Conservation (phyloP, 2,797 vertebrate genomes). For the Miopithecus talapoin region DNA sequence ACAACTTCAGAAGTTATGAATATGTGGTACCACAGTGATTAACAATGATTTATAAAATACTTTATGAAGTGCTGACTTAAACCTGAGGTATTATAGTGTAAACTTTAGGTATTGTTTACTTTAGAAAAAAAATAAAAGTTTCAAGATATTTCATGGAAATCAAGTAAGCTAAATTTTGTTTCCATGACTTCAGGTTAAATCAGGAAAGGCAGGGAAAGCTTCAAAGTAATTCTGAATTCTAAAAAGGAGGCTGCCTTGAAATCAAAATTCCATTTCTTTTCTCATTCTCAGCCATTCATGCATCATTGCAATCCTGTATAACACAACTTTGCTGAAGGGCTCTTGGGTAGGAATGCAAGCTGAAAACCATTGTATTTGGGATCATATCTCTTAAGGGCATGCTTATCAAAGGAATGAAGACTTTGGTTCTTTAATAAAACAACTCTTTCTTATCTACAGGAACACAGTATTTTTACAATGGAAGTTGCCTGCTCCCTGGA, state of each 20-base stretch:
- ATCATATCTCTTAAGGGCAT: slow-evolving; percentile 1
- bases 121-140: background rate
- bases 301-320: slow-evolving; percentile 34
- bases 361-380: slow-evolving; percentile 16
- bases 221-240: background rate
- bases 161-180: background rate
- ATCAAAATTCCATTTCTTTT: slow-evolving; percentile 55
- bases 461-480: slow-evolving; percentile 38
- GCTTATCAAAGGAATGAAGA: slow-evolving; percentile 25
- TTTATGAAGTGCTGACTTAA: background rate
- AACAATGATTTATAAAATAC: background rate
- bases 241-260: background rate
- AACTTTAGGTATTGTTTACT: background rate
- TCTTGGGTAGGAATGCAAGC: background rate
- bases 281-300: slow-evolving; percentile 54
- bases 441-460: background rate
- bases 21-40: background rate
- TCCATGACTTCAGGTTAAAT: background rate
- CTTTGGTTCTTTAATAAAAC: slow-evolving; percentile 42
- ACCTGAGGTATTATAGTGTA: background rate
- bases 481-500: background rate
- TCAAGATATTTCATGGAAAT: background rate
- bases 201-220: background rate
- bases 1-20: background rate
- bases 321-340: slow-evolving; percentile 25